These are phyloP conservation scores for Pelvicachromis taeniatus DNA, from an alignment of 2,113 vertebrate species.

Conservation along the genomic window DNA sequence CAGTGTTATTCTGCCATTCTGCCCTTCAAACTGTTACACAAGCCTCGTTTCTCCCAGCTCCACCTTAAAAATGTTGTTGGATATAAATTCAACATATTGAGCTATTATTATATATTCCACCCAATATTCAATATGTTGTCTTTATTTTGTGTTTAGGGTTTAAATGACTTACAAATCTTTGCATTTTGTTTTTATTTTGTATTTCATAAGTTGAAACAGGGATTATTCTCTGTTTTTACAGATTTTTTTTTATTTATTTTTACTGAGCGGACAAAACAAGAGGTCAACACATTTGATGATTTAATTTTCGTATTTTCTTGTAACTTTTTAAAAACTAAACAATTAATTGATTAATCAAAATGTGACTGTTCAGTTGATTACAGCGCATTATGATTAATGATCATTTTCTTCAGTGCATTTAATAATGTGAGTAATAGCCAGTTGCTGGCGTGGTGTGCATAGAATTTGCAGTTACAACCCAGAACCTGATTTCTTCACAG, in stretches of 20 bases:
- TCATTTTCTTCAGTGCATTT: not conserved
- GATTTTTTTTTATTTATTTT: no score
- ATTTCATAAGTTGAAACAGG: not conserved
- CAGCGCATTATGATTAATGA: not conserved
- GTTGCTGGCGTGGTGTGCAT: not conserved
- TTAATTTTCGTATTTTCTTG: not conserved
- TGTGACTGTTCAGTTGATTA: not conserved
- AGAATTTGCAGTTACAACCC: not conserved
- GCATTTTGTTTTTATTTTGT: not conserved
- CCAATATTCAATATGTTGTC: not conserved
- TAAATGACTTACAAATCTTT: not conserved
- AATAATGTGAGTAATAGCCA: not conserved
- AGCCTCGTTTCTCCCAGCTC: fast-evolving
- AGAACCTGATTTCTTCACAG: not conserved
- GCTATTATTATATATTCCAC: not conserved
- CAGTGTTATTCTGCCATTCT: not conserved
- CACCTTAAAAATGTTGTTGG: not conserved
- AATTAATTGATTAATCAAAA: not conserved
- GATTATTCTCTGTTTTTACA: not conserved
- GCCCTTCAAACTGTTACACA: not conserved
- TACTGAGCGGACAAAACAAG: not conserved
- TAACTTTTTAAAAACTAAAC: not conserved
- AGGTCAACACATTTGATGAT: not conserved
- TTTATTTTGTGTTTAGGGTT: not conserved
- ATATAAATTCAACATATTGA: not conserved